A percentile compares a stretch with the other conserved stretches of the same genome.
These are phyloP conservation scores for Tachysurus vachellii DNA, from an alignment of 2,113 vertebrate species.

Conservation along the genomic window DNA sequence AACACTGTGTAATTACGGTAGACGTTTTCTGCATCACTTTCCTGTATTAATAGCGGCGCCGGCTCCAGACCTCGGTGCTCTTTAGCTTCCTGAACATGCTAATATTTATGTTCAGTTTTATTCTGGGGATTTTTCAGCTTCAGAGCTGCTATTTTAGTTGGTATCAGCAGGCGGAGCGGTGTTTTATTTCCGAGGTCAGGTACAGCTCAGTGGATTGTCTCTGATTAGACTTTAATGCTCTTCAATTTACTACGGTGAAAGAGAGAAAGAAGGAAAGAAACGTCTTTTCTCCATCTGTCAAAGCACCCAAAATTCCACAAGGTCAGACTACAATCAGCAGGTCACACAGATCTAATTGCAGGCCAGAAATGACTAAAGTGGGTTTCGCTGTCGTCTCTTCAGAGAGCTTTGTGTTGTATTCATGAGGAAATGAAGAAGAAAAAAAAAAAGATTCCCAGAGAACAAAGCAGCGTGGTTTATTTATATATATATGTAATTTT, in stretches of 20 bases:
- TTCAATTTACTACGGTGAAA: slow-evolving; percentile 36
- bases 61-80: not conserved
- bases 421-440: not conserved
- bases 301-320: not conserved
- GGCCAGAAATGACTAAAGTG: slow-evolving; percentile 12
- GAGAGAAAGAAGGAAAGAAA: not conserved
- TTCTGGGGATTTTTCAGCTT: not conserved
- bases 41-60: not conserved
- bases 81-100: not conserved
- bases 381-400: not conserved
- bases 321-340: slow-evolving; percentile 10
- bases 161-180: not conserved
- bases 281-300: not conserved
- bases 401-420: slow-evolving; percentile 2
- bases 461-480: slow-evolving; percentile 10
- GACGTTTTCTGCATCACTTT: not conserved
- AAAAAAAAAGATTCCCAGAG: slow-evolving; percentile 30
- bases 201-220: not conserved
- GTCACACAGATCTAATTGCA: slow-evolving; percentile 22
- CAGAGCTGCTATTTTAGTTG: not conserved
- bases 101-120: not conserved
- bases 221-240: slow-evolving; percentile 33
- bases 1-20: not conserved
- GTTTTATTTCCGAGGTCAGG: not conserved
- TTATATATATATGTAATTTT: no score